Conservation (phyloP, 2,888 invertebrate species). For the Leptura quadrifasciata region DNA sequence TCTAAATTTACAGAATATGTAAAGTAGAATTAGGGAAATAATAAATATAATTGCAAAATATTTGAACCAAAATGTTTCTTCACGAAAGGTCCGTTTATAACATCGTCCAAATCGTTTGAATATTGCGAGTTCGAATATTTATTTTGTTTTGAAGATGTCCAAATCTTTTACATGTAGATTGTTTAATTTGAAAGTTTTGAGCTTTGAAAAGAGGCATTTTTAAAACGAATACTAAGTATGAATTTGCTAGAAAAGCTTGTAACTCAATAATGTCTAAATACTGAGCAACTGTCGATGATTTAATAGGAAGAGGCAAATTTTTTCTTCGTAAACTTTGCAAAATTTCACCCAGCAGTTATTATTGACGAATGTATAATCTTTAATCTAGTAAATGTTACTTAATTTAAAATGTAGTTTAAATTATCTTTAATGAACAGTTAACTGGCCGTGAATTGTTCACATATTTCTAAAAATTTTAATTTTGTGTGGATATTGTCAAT, state of each 20-base stretch:
- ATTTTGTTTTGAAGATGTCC: too few relatives aligned
- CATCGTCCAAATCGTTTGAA: too few relatives aligned
- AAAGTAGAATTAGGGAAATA: too few relatives aligned
- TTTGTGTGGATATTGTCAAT: too few relatives aligned
- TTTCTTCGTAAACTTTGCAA: not conserved
- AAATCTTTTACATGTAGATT: too few relatives aligned
- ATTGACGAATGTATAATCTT: not conserved
- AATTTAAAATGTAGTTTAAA: conserved; percentile 1
- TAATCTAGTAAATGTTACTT: not conserved
- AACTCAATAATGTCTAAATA: too few relatives aligned
- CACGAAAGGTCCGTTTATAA: too few relatives aligned
- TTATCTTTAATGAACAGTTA: not conserved
- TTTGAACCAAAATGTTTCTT: too few relatives aligned
- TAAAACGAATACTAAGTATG: not conserved
- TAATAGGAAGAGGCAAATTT: not conserved
- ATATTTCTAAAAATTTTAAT: not conserved
- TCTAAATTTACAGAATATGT: too few relatives aligned
- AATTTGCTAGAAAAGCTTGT: not conserved
- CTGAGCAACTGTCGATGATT: not conserved
- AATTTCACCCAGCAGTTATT: not conserved
- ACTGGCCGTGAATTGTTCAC: not conserved
- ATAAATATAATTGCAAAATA: too few relatives aligned
- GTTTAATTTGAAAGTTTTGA: too few relatives aligned
- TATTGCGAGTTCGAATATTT: too few relatives aligned
- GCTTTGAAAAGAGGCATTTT: not conserved